These are phyloP conservation scores for Ganaspis brasiliensis DNA, from an alignment of 2,888 invertebrate genomes.

Conservation along the genomic window DNA sequence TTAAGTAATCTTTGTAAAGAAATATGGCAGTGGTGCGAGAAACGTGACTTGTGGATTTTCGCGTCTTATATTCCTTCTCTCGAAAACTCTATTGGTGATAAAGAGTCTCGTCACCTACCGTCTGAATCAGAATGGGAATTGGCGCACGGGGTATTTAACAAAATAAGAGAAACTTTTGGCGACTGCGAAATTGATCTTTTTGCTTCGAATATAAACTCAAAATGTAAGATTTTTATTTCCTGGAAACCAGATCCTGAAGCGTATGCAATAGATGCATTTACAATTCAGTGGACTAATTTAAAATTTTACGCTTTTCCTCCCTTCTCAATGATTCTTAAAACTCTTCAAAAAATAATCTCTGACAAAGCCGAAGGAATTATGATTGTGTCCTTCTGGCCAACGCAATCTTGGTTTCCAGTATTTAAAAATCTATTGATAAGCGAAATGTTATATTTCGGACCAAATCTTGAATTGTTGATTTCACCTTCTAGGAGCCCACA, in stretches of 20 bases:
- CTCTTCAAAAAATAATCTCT: not conserved
- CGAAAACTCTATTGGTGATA: constrained; percentile 12
- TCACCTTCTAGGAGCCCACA: not conserved
- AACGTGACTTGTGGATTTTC: too few relatives aligned
- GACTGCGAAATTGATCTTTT: not conserved
- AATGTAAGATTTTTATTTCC: too few relatives aligned
- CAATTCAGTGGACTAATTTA: constrained; percentile 47
- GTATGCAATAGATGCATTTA: constrained; percentile 47
- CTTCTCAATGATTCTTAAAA: not conserved
- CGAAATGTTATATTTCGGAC: not conserved
- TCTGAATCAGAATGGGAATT: constrained; percentile 40
- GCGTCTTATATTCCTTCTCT: too few relatives aligned
- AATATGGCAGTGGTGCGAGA: too few relatives aligned
- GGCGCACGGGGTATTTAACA: constrained; percentile 11
- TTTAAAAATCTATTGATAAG: not conserved
- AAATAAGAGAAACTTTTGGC: not conserved
- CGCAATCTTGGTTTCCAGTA: constrained; percentile 57
- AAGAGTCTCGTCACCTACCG: constrained; percentile 30
- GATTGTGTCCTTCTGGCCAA: not conserved
- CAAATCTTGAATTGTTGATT: not conserved
- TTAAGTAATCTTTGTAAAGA: too few relatives aligned
- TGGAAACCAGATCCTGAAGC: too few relatives aligned
- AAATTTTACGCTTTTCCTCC: constrained; percentile 36
- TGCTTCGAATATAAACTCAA: constrained; percentile 38
- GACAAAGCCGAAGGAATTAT: not conserved